A percentile compares a stretch with the other conserved stretches of the same genome.
phyloP scores from a whole-genome alignment of 2,888 invertebrate species.

The Parnassius mnemosyne region DNA sequence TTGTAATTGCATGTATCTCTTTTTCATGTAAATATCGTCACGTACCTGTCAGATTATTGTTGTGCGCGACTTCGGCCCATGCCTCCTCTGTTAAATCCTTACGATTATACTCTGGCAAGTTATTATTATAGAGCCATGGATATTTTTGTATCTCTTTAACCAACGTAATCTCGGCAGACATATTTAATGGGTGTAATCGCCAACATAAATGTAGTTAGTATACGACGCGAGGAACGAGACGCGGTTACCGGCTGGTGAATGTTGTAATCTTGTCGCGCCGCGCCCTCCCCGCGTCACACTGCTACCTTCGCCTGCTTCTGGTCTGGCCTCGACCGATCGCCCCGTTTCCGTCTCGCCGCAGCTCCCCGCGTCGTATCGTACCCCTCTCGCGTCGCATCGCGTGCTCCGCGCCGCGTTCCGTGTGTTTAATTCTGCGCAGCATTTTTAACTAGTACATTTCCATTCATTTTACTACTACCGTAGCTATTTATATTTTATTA shows the following conservation, averaged over 20 bases:
- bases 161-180: conserved; percentile 43
- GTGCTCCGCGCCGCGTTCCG: background rate
- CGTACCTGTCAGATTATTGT: conserved; percentile 38
- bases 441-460: background rate
- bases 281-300: conserved; percentile 34
- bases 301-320: background rate
- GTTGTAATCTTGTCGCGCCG: conserved; percentile 32
- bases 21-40: background rate
- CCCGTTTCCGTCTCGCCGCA: background rate
- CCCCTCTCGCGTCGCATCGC: conserved; percentile 7
- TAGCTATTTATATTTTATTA: too few relatives aligned
- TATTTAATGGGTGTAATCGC: conserved; percentile 23
- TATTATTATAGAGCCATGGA: conserved; percentile 42
- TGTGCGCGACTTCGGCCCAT: conserved; percentile 40
- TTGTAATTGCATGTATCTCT: background rate
- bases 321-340: background rate
- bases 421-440: background rate
- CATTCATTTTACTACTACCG: too few relatives aligned
- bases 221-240: conserved; percentile 31
- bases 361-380: conserved; percentile 12
- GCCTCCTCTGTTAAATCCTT: conserved; percentile 45
- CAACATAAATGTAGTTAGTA: conserved; percentile 27
- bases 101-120: conserved; percentile 43
- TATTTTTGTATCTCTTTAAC: conserved; percentile 43
- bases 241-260: conserved; percentile 16